Percentiles rank a stretch among this genome's conserved stretches.
Conservation (phyloP, 2,888 invertebrate genomes). For the Blomia tropicalis region DNA sequence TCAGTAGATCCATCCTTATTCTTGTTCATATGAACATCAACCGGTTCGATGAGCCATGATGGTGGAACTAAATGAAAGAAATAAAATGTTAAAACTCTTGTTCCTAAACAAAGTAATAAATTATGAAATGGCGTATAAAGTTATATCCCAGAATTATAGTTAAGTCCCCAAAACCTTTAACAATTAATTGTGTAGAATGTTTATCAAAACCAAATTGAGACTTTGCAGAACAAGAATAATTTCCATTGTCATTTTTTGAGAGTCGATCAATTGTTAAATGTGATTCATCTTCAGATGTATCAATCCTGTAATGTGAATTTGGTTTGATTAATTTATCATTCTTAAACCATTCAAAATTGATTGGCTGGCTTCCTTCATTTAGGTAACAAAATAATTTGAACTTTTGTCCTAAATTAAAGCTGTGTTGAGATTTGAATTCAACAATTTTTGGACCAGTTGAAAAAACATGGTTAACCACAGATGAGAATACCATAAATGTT, state of each 20-base stretch:
- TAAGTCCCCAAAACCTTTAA: conserved; percentile 17
- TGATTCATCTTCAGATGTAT: not conserved
- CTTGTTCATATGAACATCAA: conserved; percentile 17
- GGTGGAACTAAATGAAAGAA: conserved; percentile 27
- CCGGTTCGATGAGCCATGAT: conserved; percentile 26
- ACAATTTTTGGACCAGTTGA: too few relatives aligned
- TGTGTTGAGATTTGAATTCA: too few relatives aligned
- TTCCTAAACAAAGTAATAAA: too few relatives aligned
- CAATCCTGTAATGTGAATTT: not conserved
- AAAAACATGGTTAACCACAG: not conserved
- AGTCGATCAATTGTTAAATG: not conserved
- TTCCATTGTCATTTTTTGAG: not conserved
- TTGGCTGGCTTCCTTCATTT: not conserved
- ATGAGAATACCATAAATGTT: too few relatives aligned
- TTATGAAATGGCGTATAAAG: too few relatives aligned
- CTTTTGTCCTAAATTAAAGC: too few relatives aligned
- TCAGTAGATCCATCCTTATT: too few relatives aligned
- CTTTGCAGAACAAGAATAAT: not conserved
- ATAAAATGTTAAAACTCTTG: too few relatives aligned
- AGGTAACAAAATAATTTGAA: not conserved
- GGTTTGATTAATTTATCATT: too few relatives aligned
- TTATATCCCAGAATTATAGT: too few relatives aligned
- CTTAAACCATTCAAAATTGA: not conserved
- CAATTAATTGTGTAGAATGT: not conserved
- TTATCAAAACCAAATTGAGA: not conserved